Evolutionary conservation across 2,113 vertebrate species (phyloP), one percentile per base, ranked within the genome.

Genomic region (Dasypus novemcinctus): DNA sequence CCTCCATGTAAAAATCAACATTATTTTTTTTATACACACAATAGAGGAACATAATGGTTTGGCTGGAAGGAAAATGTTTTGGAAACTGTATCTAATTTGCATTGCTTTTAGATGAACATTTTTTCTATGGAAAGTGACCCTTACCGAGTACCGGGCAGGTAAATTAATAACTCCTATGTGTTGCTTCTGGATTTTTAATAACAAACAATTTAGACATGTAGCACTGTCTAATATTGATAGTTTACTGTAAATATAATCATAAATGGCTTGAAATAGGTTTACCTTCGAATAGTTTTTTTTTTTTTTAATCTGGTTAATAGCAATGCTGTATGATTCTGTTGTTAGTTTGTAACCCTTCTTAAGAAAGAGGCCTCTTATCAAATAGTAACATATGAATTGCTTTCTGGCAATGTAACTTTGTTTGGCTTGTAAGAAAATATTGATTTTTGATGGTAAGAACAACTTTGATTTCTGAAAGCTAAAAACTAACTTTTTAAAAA

Each of bases 151-250:
- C 63, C 69, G 83, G 25, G 41, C 49, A 88, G 76, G 76, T 97
- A 92, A 94, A 96, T 95, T 61, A 96, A 0, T 96, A 96, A 93
- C 57, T 90, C 54, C n/a, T 84, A 64, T 88, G 43, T 97, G 17
- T 92, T 92, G 41, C 82, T 12, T 94, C 76, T 95, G 36, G 64
- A 94, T 94, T 96, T 97, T 94, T 93, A 97, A 79, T 95, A 80
- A 87, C 41, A 87, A 84, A 93, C 46, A 82, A 43, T 80, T 93
- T 93, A 63, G 38, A 79, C 23, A 84, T 4, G 87, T 13, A 93
- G 59, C 57, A 87, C 33, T 95, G 27, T 90, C 61, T 86, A n/a
- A 38, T 91, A 84, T 85, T 96, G 94, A 86, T 88, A 96, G 52
- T 90, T 95, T 95, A 82, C 54, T 81, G 15, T 95, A 85, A 90